phyloP scores from a whole-genome alignment of 2,113 vertebrate species.

The Chlamydotis undulata region DNA sequence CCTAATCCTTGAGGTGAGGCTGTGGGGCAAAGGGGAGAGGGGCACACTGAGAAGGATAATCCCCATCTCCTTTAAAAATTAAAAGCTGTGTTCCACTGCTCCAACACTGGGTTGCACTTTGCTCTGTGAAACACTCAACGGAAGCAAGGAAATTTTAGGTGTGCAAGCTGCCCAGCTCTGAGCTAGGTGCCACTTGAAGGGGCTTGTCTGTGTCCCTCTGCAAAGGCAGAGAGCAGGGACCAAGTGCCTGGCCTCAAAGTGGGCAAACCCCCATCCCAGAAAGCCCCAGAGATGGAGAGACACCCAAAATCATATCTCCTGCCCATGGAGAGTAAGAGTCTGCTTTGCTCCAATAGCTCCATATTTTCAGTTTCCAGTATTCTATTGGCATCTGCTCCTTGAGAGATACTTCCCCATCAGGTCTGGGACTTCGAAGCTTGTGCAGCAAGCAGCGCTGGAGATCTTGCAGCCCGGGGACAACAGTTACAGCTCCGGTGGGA shows the following conservation, averaged over 20 bases:
- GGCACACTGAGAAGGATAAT: neutral
- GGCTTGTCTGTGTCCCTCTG: neutral
- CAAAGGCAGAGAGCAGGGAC: neutral
- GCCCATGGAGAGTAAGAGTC: neutral
- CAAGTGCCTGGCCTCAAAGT: neutral
- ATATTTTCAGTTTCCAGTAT: neutral
- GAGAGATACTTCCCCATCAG: neutral
- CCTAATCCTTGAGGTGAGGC: neutral
- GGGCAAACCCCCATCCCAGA: neutral
- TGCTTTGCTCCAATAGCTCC: neutral
- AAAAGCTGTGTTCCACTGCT: neutral
- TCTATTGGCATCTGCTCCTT: neutral
- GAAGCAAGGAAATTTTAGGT: neutral
- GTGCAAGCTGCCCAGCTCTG: neutral
- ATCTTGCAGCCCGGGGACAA: neutral
- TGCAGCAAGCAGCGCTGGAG: neutral
- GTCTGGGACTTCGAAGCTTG: neutral
- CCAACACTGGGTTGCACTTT: neutral
- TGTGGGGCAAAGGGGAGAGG: neutral
- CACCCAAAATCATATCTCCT: neutral
- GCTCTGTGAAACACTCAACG: neutral
- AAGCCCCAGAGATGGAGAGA: neutral
- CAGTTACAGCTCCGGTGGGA: neutral
- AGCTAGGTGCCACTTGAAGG: accelerated
- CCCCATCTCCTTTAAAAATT: neutral